Base-by-base conservation (phyloP, 2,888 invertebrate species). In the Tetheella fluctuosa region DNA sequence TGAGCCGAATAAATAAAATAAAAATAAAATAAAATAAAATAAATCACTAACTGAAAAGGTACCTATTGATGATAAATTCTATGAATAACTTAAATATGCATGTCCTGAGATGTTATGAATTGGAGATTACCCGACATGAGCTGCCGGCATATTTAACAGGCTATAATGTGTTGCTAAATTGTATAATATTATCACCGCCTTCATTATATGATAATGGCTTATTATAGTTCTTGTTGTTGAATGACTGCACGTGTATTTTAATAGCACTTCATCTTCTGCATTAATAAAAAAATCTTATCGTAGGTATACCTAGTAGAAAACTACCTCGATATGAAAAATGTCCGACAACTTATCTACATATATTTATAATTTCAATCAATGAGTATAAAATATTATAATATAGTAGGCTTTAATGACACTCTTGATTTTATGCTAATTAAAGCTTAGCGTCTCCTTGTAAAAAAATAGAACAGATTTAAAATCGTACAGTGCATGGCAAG, bases 401-500 rank as follows among this genome's bases (percentile, higher is more conserved):
- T 15, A 10, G 1, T 8, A 8, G 10, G 8, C 30, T 8, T 30
- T 2, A 34, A 34, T 5, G 1, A 5, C 39, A 39, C 7, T 39
- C 39, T 39, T 20, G 15, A 10, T 20, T 48, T 48, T 20, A 48
- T 20, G 48, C 48, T 20, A 48, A 48, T 55, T 42, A 42, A 28
- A 57, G 53, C 57, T 59, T 39, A 39, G 7, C 15, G 39, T 25
- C 37, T 59, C 48, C 58, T 53, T 58, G 59, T 59, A 52, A 59
- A 55, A n/a, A 55, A 54, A 59, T 61, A 60, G 55, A 60, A 54
- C 57, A 60, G 56, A 60, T 59, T 59, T 68, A 56, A 67, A 59
- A 39, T 48, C 48, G 48, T 59, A 53, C 62, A 64, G 57, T 63
- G 57, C 67, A 65, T 64, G 20, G 48, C 48, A 74, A 63, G 63